Evolutionary conservation across 1,140 invertebrate genomes (phyloP), one percentile per base, ranked within the genome.

Genomic region (Saxidomus purpurata): DNA sequence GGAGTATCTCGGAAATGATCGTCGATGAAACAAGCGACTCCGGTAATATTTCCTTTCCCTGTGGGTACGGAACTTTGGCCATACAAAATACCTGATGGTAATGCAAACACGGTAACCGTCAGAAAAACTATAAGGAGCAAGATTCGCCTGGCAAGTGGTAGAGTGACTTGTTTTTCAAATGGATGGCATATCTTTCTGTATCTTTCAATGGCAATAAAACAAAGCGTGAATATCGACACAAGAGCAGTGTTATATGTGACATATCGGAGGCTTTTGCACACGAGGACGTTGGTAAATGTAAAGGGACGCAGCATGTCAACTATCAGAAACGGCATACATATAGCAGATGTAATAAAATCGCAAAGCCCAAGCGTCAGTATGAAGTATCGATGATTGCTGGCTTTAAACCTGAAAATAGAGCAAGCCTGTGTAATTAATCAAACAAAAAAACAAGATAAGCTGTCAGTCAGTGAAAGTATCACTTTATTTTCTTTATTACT

Each of bases 251-350:
- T 74, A 61, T 88, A 90, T 28, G 61, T 88, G 22, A 89, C 55
- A 49, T 89, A 90, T 0, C 89, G 85, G 22, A 90, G 69, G 67
- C 52, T 86, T 25, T 89, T 90, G 49, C 91, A 92, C 0, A 76
- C 79, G 17, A 40, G 25, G 2, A 55, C 40, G 67, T 77, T 82
- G 1, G 69, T 69, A 38, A 90, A 92, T 28, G 67, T 82, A 47
- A 89, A 89, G 19, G 49, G 52, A 59, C 40, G 47, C 1, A 84
- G 15, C 59, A 74, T 67, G 47, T 92, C 91, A 15, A 67, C 82
- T 9, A 90, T 90, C 43, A 90, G 69, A 28, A 92, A 59, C 4
- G 91, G 91, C 82, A 92, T 88, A 9, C 85, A 83, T 1, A 92
- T 43, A 0, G 52, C 36, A 59, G 89, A 90, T 0, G 71, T 82